These are phyloP conservation scores for Clarias gariepinus DNA, from an alignment of 2,113 vertebrate genomes.

Conservation along the genomic window DNA sequence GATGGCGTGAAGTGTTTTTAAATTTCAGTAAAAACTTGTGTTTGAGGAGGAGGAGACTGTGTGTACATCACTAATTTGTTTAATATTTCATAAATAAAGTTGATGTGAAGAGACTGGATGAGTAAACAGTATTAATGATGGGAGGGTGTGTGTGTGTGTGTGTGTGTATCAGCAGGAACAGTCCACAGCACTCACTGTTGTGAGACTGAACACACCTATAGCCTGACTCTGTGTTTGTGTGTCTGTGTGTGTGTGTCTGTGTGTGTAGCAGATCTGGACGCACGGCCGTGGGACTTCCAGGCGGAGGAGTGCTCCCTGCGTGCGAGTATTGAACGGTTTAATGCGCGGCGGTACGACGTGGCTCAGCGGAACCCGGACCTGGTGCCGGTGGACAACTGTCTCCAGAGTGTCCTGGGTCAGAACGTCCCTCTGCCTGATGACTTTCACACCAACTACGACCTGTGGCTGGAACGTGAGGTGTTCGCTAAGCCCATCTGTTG, in stretches of 20 bases:
- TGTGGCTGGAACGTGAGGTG: conserved; percentile 97
- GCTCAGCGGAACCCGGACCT: conserved; percentile 90
- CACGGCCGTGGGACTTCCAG: conserved; percentile 97
- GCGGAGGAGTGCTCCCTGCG: conserved; percentile 95
- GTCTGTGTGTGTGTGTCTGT: conserved; percentile 15
- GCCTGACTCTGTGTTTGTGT: background rate
- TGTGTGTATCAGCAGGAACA: no score
- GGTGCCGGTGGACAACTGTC: conserved; percentile 94
- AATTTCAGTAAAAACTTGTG: no score
- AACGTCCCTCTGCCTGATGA: conserved; percentile 91
- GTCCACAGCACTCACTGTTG: no score
- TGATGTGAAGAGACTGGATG: background rate
- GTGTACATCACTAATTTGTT: background rate
- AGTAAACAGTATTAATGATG: background rate
- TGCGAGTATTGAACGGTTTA: conserved; percentile 96
- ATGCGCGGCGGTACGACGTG: conserved; percentile 90
- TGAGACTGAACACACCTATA: background rate
- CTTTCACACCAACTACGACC: conserved; percentile 98
- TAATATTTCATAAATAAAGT: background rate
- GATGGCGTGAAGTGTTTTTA: no score
- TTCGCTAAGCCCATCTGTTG: conserved; percentile 97
- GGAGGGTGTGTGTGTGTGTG: background rate
- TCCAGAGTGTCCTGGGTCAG: conserved; percentile 97
- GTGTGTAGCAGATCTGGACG: conserved; percentile 84
- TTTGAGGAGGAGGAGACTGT: background rate